Base-by-base conservation (phyloP, 2,797 vertebrate species). In the Triplophysa yarkandensis region DNA sequence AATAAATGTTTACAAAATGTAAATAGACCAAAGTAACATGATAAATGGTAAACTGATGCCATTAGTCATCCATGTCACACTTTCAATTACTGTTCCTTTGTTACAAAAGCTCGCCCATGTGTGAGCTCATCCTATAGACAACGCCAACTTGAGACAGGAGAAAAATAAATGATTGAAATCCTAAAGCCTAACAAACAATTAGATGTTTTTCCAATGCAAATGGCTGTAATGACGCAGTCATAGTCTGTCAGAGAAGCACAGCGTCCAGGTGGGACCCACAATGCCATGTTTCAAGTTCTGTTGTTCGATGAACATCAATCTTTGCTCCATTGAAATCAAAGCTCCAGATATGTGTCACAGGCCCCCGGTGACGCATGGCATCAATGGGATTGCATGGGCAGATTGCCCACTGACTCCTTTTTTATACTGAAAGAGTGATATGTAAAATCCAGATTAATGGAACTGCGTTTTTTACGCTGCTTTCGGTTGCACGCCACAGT, bases 321-420 rank as follows among this genome's bases (percentile, higher is more conserved):
- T 55, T 55, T 28, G 25, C 52, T 55, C 52, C 52, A 55, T 55
- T 55, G 52, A 55, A 55, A 55, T 55, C 52, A 55, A 28, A 55
- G 52, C 25, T 55, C 27, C 14, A 17, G 25, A 27, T 27, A 16
- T 28, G 13, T 55, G 52, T 16, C 25, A 55, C 13, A 28, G 25
- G 13, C 52, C 21, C 52, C 52, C 52, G 28, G 52, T 11, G 52
- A 55, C 10, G 14, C 23, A 27, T 21, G 2, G 19, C 46, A 11
- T 23, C 21, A 25, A 11, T 2, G 13, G 52, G 25, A 6, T 5
- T 55, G 13, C 25, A 55, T 3, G 13, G 50, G 21, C 50, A 1
- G 4, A 13, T 21, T 52, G 50, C 11, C 50, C 21, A 28, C 2
- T 16, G 52, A 28, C 25, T 55, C 52, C 8, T 27, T 28, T 28